A percentile compares a stretch with the other conserved stretches of the same genome.
phyloP scores from a whole-genome alignment of 30 jellyfish, hydroid and myxozoan species.

The Chironex yamaguchii region DNA sequence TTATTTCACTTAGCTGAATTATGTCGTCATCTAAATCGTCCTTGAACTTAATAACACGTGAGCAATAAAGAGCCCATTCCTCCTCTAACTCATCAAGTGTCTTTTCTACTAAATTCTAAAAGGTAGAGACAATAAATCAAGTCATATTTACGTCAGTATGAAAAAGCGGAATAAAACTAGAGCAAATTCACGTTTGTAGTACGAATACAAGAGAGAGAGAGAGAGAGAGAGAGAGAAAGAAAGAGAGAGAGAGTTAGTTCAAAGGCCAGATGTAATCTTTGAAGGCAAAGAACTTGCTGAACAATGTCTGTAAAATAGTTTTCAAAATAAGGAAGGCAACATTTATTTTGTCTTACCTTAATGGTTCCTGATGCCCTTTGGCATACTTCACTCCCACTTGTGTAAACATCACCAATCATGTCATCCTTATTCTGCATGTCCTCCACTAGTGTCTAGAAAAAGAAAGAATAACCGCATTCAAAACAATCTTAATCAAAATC shows the following conservation, averaged over 20 bases:
- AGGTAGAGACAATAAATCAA: background rate
- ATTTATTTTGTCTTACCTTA: too few relatives aligned
- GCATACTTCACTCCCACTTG: constrained; percentile 67
- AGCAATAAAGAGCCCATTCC: constrained; percentile 79
- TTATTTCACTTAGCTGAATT: too few relatives aligned
- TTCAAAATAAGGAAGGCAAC: too few relatives aligned
- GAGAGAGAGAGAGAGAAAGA: too few relatives aligned
- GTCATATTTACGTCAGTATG: background rate
- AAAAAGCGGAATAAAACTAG: too few relatives aligned
- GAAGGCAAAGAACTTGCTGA: background rate
- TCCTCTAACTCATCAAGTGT: constrained; percentile 61
- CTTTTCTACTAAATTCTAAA: constrained; percentile 28
- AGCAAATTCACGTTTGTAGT: too few relatives aligned
- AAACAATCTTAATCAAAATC: background rate
- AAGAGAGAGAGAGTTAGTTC: too few relatives aligned
- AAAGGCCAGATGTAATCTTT: too few relatives aligned
- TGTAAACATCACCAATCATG: constrained; percentile 82
- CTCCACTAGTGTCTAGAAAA: constrained; percentile 70
- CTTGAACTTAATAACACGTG: constrained; percentile 45
- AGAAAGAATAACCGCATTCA: background rate
- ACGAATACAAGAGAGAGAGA: too few relatives aligned
- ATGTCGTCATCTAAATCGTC: constrained; percentile 42
- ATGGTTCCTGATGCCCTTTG: constrained; percentile 60
- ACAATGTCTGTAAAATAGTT: background rate
- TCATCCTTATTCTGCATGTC: constrained; percentile 83